phyloP scores from a whole-genome alignment of 2,888 invertebrate genomes.

The Drosophila mercatorum region DNA sequence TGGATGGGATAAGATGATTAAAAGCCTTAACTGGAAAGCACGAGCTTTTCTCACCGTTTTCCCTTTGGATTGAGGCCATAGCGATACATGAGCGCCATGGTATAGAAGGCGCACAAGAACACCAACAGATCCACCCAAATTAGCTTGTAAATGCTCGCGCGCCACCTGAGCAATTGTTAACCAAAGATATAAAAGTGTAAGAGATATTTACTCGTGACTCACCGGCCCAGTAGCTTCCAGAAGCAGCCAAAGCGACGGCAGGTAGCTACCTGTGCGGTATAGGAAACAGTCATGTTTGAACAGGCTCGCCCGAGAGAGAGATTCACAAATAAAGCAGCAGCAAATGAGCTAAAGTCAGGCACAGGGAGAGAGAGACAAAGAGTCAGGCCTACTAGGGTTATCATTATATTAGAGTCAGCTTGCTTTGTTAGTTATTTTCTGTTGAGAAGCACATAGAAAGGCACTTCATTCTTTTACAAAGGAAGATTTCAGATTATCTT shows the following conservation, averaged over 20 bases:
- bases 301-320: constrained; percentile 13
- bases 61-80: constrained; percentile 21
- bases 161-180: constrained; percentile 89
- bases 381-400: constrained; percentile 23
- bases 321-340: constrained; percentile 5
- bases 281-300: constrained; percentile 77
- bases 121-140: constrained; percentile 94
- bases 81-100: constrained; percentile 73
- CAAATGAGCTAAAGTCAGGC: not conserved
- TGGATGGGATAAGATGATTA: constrained; percentile 30
- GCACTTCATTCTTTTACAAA: not conserved
- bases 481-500: not conserved
- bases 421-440: not conserved
- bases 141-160: constrained; percentile 96
- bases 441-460: not conserved
- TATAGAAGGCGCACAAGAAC: constrained; percentile 91
- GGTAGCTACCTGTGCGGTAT: constrained; percentile 80
- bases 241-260: constrained; percentile 78
- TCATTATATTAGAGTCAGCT: too few relatives aligned
- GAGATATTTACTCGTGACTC: constrained; percentile 1
- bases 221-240: constrained; percentile 74
- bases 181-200: not conserved
- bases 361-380: not conserved
- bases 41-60: constrained; percentile 50
- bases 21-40: not conserved